Evolutionary conservation across 1,140 invertebrate species (phyloP), one percentile per base, ranked within the genome.

Genomic region (Drosophila tsacasi): DNA sequence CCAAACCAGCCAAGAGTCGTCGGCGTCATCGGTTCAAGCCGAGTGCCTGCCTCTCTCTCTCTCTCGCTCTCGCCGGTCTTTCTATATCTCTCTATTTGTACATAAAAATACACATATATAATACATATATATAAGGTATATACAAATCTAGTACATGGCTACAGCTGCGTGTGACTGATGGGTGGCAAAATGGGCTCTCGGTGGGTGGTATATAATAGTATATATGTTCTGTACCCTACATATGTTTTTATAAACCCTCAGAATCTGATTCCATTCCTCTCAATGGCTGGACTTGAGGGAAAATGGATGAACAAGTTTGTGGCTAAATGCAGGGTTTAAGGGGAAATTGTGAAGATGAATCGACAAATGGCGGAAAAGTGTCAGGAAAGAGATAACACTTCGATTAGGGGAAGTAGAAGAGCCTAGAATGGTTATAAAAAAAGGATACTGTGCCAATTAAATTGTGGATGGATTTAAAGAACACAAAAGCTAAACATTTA

Each of bases 1-100:
- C 67, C 67, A 79, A 79, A 79, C 77, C 60, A 64, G 76, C 58
- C 75, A 78, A 77, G 71, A 77, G 66, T 62, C 65, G 66, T 55
- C 58, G 50, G 44, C 63, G 54, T 57, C 65, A 69, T 76, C 52
- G 74, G 73, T 76, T 78, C 65, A 77, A 77, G 63, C 75, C 52
- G 55, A 67, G 71, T 67, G 63, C 63, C 37, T 12, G 10, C 32
- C 32, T 32, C 55, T 23, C 60, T 35, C 44, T 44, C 68, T 30
- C 62, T 32, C 63, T n/a, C 35, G 39, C 39, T 46, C 52, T 37
- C n/a, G 67, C 46, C 19, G 52, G 52, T 55, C 9, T 37, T 39
- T 73, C 47, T 62, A 44, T 61, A 46, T 54, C 49, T 72, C 69
- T 72, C 44, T 54, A 52, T 39, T 55, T 50, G 61, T 27, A 57